Evolutionary conservation across 2,797 vertebrate genomes (phyloP).

Genomic region (Characodon lateralis): DNA sequence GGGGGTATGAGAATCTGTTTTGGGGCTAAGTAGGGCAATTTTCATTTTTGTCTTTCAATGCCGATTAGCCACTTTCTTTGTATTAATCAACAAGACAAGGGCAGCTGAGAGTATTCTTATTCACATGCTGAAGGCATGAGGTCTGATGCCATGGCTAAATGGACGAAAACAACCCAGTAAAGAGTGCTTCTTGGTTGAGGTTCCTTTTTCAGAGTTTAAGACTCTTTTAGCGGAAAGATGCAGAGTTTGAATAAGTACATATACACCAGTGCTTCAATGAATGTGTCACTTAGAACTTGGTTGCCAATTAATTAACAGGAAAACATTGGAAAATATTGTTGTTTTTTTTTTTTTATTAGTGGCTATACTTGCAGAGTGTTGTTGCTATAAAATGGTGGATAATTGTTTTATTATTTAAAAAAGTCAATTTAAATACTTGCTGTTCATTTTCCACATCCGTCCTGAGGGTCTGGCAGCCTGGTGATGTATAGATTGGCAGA

Average conservation of each 20-base stretch:
- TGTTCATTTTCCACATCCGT: slow-evolving; percentile 34
- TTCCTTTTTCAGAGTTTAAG: slow-evolving; percentile 32
- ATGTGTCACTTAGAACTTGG: slow-evolving; percentile 32
- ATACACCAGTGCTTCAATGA: slow-evolving; percentile 20
- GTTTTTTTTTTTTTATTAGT: not conserved
- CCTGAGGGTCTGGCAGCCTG: slow-evolving; percentile 22
- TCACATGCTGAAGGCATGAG: slow-evolving; percentile 21
- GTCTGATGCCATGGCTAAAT: slow-evolving; percentile 17
- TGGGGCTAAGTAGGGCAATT: slow-evolving; percentile 55
- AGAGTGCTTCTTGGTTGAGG: slow-evolving; percentile 1
- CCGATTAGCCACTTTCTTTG: slow-evolving; percentile 59
- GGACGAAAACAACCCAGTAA: slow-evolving; percentile 24
- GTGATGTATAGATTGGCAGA: slow-evolving; percentile 30
- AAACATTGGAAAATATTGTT: not conserved
- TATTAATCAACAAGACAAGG: slow-evolving; percentile 39
- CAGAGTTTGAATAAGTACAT: slow-evolving; percentile 29
- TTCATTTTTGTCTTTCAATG: slow-evolving; percentile 51
- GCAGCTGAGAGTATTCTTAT: slow-evolving; percentile 28
- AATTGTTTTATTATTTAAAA: slow-evolving; percentile 9
- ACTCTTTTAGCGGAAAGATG: slow-evolving; percentile 34
- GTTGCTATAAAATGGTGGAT: slow-evolving; percentile 8
- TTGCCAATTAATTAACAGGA: slow-evolving; percentile 13
- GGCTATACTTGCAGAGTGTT: slow-evolving; percentile 14
- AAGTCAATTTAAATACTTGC: slow-evolving; percentile 48
- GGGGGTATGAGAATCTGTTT: slow-evolving; percentile 32